phyloP scores from a whole-genome alignment of 2,888 invertebrate genomes.

The Criorhina ranunculi region DNA sequence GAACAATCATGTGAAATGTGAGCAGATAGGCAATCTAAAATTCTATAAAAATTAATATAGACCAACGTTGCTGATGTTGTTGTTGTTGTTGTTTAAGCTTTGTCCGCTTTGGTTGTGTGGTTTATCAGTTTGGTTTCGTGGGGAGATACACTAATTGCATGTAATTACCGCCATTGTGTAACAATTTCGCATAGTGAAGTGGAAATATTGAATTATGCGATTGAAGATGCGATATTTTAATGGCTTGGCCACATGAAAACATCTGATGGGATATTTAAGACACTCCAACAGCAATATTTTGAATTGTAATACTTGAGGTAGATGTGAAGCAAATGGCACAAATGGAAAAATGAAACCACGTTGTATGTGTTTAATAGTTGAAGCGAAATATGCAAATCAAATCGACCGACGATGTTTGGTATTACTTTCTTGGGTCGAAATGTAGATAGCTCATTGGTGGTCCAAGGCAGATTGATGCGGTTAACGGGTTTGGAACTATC shows the following conservation, averaged over 20 bases:
- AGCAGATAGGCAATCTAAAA: slow-evolving; percentile 60
- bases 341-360: slow-evolving; percentile 29
- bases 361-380: slow-evolving; percentile 29
- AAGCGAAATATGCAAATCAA: slow-evolving; percentile 30
- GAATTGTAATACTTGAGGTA: too few species aligned
- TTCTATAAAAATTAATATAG: slow-evolving; percentile 37
- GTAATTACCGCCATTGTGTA: slow-evolving; percentile 68
- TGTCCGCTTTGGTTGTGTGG: slow-evolving; percentile 48
- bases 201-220: slow-evolving; percentile 47
- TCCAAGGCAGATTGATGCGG: neutral
- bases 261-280: too few species aligned
- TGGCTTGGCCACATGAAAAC: neutral
- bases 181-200: slow-evolving; percentile 38
- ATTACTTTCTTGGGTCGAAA: neutral
- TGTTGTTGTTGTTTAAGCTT: slow-evolving; percentile 27
- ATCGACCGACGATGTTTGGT: slow-evolving; percentile 20
- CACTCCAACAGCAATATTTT: too few species aligned
- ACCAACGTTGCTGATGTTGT: slow-evolving; percentile 20
- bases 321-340: slow-evolving; percentile 18
- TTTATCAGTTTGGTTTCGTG: slow-evolving; percentile 59
- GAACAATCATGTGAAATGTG: slow-evolving; percentile 27
- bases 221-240: slow-evolving; percentile 23
- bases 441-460: neutral
- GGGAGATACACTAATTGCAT: slow-evolving; percentile 69
- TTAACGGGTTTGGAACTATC: too few species aligned